These are phyloP conservation scores for Luffia ferchaultella DNA, from an alignment of 2,888 invertebrate species.

Conservation along the genomic window DNA sequence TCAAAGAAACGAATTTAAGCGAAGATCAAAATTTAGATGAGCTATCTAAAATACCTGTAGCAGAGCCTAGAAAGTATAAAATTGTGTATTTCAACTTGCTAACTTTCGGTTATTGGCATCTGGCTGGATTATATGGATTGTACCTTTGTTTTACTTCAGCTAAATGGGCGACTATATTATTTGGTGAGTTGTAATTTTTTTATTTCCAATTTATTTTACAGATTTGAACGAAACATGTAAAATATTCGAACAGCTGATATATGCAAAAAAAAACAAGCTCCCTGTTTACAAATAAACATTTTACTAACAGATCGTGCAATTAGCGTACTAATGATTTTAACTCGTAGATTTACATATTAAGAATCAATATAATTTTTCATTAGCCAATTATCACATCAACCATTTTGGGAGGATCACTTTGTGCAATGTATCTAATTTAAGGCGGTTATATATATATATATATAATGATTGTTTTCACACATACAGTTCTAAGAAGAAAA, in stretches of 20 bases:
- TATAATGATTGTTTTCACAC: not conserved
- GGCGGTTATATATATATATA: not conserved
- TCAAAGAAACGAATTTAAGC: not conserved
- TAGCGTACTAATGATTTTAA: not conserved
- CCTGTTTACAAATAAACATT: too few species aligned
- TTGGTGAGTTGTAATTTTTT: constrained; percentile 4
- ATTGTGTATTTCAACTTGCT: constrained; percentile 3
- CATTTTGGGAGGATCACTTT: too few species aligned
- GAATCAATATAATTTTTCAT: not conserved
- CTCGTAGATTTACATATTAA: not conserved
- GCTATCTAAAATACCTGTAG: not conserved
- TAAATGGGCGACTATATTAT: constrained; percentile 6
- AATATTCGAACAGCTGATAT: too few species aligned
- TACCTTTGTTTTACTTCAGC: constrained; percentile 6
- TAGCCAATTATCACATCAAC: not conserved
- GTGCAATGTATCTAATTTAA: not conserved
- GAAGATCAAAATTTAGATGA: not conserved
- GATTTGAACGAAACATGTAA: not conserved
- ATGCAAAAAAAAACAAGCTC: too few species aligned
- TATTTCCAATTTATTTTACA: not conserved
- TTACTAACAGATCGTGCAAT: too few species aligned
- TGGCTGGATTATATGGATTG: constrained; percentile 6
- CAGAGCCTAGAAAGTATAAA: constrained; percentile 4
- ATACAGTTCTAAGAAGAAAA: not conserved
- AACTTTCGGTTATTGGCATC: constrained; percentile 6